Conservation (phyloP, 2,113 vertebrate species). For the Gobiocypris rarus region DNA sequence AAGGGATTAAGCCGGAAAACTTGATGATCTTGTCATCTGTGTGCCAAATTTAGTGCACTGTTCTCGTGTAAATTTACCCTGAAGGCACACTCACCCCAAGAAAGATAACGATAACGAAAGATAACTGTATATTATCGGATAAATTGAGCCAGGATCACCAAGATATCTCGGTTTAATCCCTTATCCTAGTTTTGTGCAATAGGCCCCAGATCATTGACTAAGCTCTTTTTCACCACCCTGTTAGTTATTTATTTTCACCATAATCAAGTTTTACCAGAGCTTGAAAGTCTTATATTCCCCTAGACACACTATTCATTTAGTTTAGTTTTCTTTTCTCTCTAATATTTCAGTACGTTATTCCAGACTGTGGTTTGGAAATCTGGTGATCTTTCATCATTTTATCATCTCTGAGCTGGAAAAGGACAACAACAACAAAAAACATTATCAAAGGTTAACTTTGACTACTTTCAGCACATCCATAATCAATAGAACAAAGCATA, state of each 20-base stretch:
- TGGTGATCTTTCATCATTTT: slow-evolving; percentile 4
- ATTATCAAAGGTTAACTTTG: slow-evolving; percentile 9
- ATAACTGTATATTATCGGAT: no score
- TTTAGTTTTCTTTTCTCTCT: neutral
- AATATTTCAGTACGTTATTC: no score
- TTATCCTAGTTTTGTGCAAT: no score
- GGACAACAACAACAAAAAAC: neutral
- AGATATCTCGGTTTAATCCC: no score
- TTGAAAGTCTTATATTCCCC: neutral
- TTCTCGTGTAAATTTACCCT: no score
- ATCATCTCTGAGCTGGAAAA: neutral
- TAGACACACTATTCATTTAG: neutral
- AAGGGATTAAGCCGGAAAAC: no score
- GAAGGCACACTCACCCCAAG: no score
- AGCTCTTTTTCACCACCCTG: neutral
- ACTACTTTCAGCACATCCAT: neutral
- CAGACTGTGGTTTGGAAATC: neutral
- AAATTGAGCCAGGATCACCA: no score
- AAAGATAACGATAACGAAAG: no score
- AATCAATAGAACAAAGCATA: slow-evolving; percentile 10
- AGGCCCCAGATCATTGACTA: no score
- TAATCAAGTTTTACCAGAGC: neutral
- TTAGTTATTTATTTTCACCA: neutral
- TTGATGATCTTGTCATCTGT: no score
- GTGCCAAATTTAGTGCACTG: no score